Conservation (phyloP, 37 sponge, comb jelly and placozoan species). For the Dysidea cf. avara region DNA sequence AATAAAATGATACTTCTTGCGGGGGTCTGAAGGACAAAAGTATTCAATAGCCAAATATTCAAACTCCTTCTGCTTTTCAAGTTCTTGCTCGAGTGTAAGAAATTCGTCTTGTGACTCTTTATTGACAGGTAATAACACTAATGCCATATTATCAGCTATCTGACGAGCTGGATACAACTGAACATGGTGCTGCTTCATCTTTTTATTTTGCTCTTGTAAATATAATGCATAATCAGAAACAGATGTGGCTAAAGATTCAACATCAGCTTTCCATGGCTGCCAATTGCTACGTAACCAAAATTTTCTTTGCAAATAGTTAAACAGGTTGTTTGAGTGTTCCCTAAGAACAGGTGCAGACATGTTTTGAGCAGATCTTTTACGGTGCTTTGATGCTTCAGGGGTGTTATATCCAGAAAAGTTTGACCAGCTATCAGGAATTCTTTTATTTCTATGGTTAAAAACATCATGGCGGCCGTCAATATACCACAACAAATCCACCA, state of each 20-base stretch:
- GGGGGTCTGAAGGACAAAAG: slow-evolving; percentile 17
- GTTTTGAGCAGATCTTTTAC: not conserved
- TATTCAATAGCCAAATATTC: slow-evolving; percentile 16
- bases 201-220: slow-evolving; percentile 3
- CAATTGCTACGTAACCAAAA: slow-evolving; percentile 11
- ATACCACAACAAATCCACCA: not conserved
- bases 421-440: not conserved
- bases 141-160: slow-evolving; percentile 6
- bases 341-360: not conserved
- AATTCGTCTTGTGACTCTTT: not conserved
- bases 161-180: slow-evolving; percentile 5
- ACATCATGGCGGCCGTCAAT: slow-evolving; percentile 11
- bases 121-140: not conserved
- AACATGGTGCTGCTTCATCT: slow-evolving; percentile 8
- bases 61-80: slow-evolving; percentile 7
- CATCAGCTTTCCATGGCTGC: slow-evolving; percentile 1
- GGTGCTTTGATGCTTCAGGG: slow-evolving; percentile 10
- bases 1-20: slow-evolving; percentile 22
- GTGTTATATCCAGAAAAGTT: not conserved
- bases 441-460: not conserved
- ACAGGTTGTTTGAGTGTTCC: not conserved
- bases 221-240: slow-evolving; percentile 25
- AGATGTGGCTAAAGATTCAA: not conserved
- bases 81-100: not conserved
- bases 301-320: slow-evolving; percentile 4